Evolutionary conservation across 1,140 invertebrate species (phyloP).

Genomic region (Heterodera schachtii): DNA sequence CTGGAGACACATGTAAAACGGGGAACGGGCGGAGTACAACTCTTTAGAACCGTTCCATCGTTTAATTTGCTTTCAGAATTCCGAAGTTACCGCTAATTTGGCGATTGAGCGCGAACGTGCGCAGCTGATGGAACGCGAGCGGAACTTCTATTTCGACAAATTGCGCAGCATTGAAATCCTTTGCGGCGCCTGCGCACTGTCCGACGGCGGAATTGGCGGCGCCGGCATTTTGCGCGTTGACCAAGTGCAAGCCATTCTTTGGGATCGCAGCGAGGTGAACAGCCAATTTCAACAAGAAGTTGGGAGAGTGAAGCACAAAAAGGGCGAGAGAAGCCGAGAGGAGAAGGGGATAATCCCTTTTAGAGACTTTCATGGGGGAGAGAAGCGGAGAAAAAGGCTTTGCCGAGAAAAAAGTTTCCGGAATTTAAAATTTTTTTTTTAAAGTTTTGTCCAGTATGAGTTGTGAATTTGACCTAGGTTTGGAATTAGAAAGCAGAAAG

Average conservation of each 20-base stretch:
- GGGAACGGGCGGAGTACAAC: not conserved
- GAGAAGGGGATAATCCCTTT: no score
- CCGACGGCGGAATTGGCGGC: not conserved
- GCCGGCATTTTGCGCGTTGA: not conserved
- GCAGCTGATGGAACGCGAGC: slow-evolving; percentile 70
- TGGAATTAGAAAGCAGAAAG: not conserved
- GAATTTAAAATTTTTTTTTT: no score
- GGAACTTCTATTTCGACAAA: slow-evolving; percentile 99
- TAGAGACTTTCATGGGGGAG: no score
- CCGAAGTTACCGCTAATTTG: slow-evolving; percentile 12
- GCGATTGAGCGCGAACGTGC: slow-evolving; percentile 12
- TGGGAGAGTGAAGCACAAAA: no score
- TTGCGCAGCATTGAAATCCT: slow-evolving; percentile 95
- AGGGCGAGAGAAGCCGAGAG: no score
- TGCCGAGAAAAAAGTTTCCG: no score
- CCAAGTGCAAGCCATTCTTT: slow-evolving; percentile 2
- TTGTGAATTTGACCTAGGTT: not conserved
- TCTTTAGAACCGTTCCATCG: not conserved
- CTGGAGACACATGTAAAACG: not conserved
- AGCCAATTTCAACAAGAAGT: no score
- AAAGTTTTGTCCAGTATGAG: no score
- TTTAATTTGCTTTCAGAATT: not conserved
- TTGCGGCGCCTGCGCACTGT: slow-evolving; percentile 69
- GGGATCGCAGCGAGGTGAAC: not conserved
- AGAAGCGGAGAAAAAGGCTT: no score